Evolutionary conservation across 2,888 invertebrate genomes (phyloP).

Genomic region (Anaspis maculata): DNA sequence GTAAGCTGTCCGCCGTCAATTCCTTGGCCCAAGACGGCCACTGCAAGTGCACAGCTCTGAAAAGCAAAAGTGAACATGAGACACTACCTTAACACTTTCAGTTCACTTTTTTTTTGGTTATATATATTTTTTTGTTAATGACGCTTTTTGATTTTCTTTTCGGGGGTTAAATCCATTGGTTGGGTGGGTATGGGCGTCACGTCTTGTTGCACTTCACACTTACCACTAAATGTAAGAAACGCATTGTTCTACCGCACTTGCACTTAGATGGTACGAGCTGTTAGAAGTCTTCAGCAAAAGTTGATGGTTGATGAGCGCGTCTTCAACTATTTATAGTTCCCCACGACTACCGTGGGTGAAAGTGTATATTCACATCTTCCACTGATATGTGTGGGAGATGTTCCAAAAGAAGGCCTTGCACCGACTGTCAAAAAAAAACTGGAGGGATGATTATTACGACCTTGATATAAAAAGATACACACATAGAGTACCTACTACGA

Average conservation of each 20-base stretch:
- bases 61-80: slow-evolving; percentile 9
- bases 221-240: slow-evolving; percentile 21
- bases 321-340: slow-evolving; percentile 23
- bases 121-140: no score
- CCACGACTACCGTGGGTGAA: slow-evolving; percentile 21
- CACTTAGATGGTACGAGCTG: no score
- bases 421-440: slow-evolving; percentile 12
- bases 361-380: slow-evolving; percentile 18
- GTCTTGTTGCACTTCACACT: slow-evolving; percentile 12
- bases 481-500: no score
- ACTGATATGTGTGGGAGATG: slow-evolving; percentile 20
- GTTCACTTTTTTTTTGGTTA: background rate
- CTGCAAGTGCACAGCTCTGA: slow-evolving; percentile 28
- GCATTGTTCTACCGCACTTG: slow-evolving; percentile 21
- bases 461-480: slow-evolving; percentile 10
- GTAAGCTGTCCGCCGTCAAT: slow-evolving; percentile 20
- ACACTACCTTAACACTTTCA: no score
- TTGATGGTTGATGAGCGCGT: slow-evolving; percentile 19
- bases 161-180: no score
- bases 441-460: slow-evolving; percentile 16
- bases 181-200: background rate
- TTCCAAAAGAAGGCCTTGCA: slow-evolving; percentile 16
- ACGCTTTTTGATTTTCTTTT: no score
- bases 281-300: slow-evolving; percentile 17
- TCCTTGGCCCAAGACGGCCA: slow-evolving; percentile 23